Conservation (phyloP, 2,797 vertebrate species). For the Pachyuromys duprasi region DNA sequence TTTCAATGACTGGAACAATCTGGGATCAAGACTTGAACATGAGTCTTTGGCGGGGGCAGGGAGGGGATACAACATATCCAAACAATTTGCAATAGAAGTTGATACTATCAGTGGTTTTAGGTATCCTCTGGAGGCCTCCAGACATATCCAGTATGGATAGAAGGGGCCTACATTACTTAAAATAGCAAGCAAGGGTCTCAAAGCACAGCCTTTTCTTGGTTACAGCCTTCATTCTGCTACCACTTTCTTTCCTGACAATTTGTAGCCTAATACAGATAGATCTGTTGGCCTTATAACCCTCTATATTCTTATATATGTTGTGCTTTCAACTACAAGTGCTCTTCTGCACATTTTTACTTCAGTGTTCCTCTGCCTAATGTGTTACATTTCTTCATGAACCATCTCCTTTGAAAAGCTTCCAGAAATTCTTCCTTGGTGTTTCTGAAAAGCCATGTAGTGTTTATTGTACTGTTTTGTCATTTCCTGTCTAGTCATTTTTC, state of each 20-base stretch:
- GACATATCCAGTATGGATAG: background rate
- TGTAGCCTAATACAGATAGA: background rate
- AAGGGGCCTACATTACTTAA: background rate
- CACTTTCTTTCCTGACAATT: background rate
- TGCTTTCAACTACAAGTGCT: background rate
- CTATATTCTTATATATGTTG: background rate
- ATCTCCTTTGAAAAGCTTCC: conserved; percentile 38
- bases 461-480: background rate
- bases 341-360: background rate
- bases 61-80: background rate
- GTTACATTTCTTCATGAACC: conserved; percentile 8
- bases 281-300: background rate
- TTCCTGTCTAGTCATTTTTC: conserved; percentile 29
- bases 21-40: background rate
- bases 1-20: background rate
- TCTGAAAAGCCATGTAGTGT: background rate
- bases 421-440: conserved; percentile 11
- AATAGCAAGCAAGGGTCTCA: background rate
- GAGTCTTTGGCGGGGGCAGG: background rate
- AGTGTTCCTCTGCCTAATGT: conserved; percentile 14
- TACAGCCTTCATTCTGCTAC: background rate
- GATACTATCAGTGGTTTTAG: background rate
- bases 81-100: background rate
- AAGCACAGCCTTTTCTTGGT: background rate
- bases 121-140: background rate